Conservation (phyloP, 2,113 vertebrate genomes). For the Marmota flaviventris region DNA sequence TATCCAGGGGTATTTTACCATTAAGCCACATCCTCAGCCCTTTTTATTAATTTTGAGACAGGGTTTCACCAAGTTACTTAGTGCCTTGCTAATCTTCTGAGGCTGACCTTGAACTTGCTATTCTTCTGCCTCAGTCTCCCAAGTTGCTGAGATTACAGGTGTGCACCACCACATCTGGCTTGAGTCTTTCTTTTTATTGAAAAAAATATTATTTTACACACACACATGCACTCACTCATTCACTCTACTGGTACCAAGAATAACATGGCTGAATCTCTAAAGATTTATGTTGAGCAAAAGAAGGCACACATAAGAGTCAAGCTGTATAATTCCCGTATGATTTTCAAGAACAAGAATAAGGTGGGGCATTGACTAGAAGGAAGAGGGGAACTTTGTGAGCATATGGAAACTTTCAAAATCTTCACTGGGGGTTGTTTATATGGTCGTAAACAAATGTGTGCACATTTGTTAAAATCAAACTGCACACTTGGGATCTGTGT, state of each 20-base stretch:
- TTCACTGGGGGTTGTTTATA: neutral
- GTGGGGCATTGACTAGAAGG: neutral
- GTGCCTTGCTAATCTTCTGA: too few relatives aligned
- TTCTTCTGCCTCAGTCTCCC: too few relatives aligned
- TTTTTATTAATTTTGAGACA: too few relatives aligned
- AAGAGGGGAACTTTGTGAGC: neutral
- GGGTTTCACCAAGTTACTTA: too few relatives aligned
- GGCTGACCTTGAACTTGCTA: too few relatives aligned
- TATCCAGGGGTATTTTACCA: too few relatives aligned
- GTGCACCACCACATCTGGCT: too few relatives aligned
- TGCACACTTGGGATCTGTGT: neutral
- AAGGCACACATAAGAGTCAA: neutral
- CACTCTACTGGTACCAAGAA: neutral
- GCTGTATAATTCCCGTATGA: neutral
- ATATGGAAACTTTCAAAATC: neutral
- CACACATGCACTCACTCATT: neutral
- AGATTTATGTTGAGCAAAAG: neutral
- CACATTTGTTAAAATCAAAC: constrained; percentile 27
- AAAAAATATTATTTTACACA: neutral
- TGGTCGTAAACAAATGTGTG: neutral
- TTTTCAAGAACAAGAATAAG: neutral
- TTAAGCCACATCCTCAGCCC: too few relatives aligned
- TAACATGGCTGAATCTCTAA: neutral
- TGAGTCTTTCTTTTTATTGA: neutral
- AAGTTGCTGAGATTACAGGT: too few relatives aligned